phyloP scores from a whole-genome alignment of 2,797 vertebrate species.

The Oceanodroma leucorhoa region DNA sequence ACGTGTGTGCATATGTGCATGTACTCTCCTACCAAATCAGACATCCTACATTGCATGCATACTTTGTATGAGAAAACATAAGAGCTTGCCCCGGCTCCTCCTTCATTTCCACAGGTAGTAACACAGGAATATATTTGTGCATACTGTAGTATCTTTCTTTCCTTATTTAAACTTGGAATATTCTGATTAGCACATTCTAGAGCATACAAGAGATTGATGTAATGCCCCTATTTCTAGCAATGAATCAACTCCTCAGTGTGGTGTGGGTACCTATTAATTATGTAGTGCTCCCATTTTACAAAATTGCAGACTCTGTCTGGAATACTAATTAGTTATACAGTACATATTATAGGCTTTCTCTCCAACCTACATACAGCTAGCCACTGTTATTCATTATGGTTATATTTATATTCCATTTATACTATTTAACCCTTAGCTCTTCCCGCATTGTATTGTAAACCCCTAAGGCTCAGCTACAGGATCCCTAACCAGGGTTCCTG shows the following conservation, averaged over 20 bases:
- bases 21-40: neutral
- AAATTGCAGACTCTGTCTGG: neutral
- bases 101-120: neutral
- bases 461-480: neutral
- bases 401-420: neutral
- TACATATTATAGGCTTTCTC: neutral
- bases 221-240: conserved; percentile 1
- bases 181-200: neutral
- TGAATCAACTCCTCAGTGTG: conserved; percentile 16
- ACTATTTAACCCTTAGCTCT: neutral
- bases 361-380: neutral
- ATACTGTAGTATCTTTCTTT: neutral
- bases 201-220: neutral
- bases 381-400: neutral
- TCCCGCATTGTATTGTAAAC: neutral
- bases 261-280: conserved; percentile 33
- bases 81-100: neutral
- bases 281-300: conserved; percentile 19
- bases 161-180: neutral
- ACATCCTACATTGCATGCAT: fast-evolving
- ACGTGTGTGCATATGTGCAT: neutral
- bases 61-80: neutral
- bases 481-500: neutral
- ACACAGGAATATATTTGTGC: neutral
- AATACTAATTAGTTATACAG: conserved; percentile 23